A percentile compares a stretch with the other conserved stretches of the same genome.
These are phyloP conservation scores for Lithophane ornitopus DNA, from an alignment of 2,888 invertebrate genomes.

Conservation along the genomic window DNA sequence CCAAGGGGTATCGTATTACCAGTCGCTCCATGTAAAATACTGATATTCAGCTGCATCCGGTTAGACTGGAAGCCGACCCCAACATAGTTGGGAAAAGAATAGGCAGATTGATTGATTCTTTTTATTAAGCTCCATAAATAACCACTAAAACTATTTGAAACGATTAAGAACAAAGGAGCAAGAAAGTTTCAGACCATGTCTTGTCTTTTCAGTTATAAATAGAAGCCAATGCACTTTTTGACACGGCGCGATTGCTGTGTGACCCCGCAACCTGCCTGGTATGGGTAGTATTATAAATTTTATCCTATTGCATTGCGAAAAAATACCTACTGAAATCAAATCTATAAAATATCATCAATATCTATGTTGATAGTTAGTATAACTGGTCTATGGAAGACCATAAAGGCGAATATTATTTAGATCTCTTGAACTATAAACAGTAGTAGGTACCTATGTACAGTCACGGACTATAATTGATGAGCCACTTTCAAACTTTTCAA, in stretches of 20 bases:
- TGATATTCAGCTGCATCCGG: too few species aligned
- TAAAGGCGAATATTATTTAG: not conserved
- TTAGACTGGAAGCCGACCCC: too few species aligned
- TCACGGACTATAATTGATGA: too few species aligned
- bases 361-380: not conserved
- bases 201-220: conserved; percentile 1
- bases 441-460: too few species aligned
- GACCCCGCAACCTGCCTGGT: not conserved
- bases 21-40: too few species aligned
- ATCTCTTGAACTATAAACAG: not conserved
- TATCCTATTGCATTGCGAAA: not conserved
- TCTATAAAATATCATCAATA: not conserved
- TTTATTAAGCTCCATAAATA: conserved; percentile 2
- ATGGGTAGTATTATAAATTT: not conserved
- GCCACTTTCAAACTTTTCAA: too few species aligned
- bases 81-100: too few species aligned
- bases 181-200: conserved; percentile 17
- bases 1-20: too few species aligned
- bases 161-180: not conserved
- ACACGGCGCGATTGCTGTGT: not conserved
- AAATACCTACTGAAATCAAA: not conserved
- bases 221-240: conserved; percentile 17
- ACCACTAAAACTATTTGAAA: not conserved
- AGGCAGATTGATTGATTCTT: too few species aligned
- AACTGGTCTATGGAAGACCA: not conserved